Evolutionary conservation across 2,888 invertebrate species (phyloP), one percentile per base, ranked within the genome.

Genomic region (Cacoxenus indagator): DNA sequence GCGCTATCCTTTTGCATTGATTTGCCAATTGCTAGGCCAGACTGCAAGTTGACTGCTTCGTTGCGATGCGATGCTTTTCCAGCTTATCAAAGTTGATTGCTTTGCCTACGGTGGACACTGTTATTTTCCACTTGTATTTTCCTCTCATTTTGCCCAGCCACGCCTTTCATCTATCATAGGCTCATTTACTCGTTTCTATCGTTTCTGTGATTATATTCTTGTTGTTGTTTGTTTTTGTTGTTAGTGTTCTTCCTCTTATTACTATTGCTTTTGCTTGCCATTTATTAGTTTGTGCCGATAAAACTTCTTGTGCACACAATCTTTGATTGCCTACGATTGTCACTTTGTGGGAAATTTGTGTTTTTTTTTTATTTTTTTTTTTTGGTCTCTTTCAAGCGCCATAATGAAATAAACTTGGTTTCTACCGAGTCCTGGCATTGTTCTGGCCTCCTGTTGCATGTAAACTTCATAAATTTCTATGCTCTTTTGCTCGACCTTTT

Each of bases 1-100:
- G 55, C 27, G 26, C 14, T 55, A 55, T 64, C 14, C 27, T 45
- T n/a, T 59, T 59, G 51, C 46, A 48, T 67, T 51, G 59, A 67
- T 67, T 46, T 54, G 27, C 51, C 29, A 26, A 70, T 75, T 75
- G 68, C 81, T 78, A 82, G 78, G 76, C 76, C 76, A 19, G 31
- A 27, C 64, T 27, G 26, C 27, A 14, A 48, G n/a, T 0, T 27
- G 37, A 14, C 22, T 51, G 17, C 22, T 22, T 51, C 51, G 8
- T 22, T 22, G n/a, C n/a, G 14, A 48, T 65, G 22, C 61, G 45
- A 19, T 54, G 24, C n/a, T 6, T 14, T 37, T 51, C 72, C 74
- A 74, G 80, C 77, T 80, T 80, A 76, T 82, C 78, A 82, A 80
- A 81, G 80, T 81, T 81, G 80, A 81, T 81, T 81, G 81, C 81